Conservation (phyloP, 2,888 invertebrate species). For the Ichneumoninae sp. region DNA sequence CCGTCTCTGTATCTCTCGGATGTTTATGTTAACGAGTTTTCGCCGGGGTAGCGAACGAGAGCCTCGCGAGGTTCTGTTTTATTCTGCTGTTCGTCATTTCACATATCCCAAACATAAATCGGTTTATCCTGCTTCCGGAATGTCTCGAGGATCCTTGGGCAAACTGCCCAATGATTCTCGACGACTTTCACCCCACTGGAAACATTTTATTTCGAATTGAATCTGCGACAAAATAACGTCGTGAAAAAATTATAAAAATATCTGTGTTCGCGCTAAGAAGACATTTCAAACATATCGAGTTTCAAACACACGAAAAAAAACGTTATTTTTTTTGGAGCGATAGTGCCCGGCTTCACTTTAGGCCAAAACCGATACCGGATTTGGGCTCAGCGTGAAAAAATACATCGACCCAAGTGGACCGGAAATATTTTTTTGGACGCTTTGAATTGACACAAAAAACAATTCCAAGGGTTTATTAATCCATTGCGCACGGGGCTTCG, state of each 20-base stretch:
- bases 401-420: not conserved
- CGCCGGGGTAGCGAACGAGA: constrained; percentile 22
- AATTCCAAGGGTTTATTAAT: no score
- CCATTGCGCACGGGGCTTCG: no score
- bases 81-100: not conserved
- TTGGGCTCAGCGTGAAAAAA: not conserved
- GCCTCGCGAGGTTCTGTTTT: not conserved
- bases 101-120: not conserved
- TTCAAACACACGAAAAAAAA: not conserved
- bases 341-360: not conserved
- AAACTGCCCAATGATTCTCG: not conserved
- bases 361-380: not conserved
- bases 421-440: no score
- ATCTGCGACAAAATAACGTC: not conserved
- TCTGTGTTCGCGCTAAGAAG: not conserved
- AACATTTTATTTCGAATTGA: not conserved
- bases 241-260: not conserved
- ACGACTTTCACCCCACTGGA: not conserved
- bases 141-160: not conserved
- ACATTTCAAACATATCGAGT: not conserved
- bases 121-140: not conserved
- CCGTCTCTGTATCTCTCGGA: constrained; percentile 1
- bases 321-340: no score
- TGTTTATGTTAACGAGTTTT: constrained; percentile 53
- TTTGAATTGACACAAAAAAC: no score